These are phyloP conservation scores for Ormyrus pomaceus DNA, from an alignment of 2,888 invertebrate genomes.

Conservation along the genomic window DNA sequence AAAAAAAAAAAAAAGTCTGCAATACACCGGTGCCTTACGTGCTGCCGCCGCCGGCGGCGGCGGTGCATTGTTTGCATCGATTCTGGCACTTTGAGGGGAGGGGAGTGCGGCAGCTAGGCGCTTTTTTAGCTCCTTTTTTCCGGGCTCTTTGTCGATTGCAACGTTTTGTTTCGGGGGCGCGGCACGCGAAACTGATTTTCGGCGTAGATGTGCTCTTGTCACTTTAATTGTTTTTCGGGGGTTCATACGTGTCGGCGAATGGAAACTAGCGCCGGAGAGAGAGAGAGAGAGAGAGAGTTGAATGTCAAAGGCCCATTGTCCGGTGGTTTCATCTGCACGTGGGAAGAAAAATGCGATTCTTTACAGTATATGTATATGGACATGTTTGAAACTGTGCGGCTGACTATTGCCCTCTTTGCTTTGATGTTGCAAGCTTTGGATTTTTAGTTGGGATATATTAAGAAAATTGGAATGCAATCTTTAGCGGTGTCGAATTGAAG, in stretches of 20 bases:
- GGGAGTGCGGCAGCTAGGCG: neutral
- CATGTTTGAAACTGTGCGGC: too few species aligned
- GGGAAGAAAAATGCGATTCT: slow-evolving; percentile 7
- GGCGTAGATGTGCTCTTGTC: slow-evolving; percentile 42
- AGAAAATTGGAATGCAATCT: too few species aligned
- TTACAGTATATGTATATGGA: too few species aligned
- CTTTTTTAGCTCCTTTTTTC: neutral
- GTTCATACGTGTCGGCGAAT: slow-evolving; percentile 16
- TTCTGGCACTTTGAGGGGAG: slow-evolving; percentile 11
- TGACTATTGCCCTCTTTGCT: too few species aligned
- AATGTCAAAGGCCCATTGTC: slow-evolving; percentile 28
- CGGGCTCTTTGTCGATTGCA: slow-evolving; percentile 38
- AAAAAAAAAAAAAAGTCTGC: too few species aligned
- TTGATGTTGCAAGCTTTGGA: too few species aligned
- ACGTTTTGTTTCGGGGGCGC: neutral
- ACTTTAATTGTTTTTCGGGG: slow-evolving; percentile 47
- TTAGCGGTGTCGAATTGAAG: too few species aligned
- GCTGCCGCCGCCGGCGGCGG: too few species aligned
- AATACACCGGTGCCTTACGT: too few species aligned
- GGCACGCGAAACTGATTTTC: slow-evolving; percentile 21
- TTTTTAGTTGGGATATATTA: too few species aligned
- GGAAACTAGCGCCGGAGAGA: neutral
- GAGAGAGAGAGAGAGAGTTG: neutral
- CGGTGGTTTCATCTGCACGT: neutral
- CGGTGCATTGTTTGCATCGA: neutral